Evolutionary conservation across 2,888 invertebrate genomes (phyloP), one percentile per base, ranked within the genome.

Genomic region (Blomia tropicalis): DNA sequence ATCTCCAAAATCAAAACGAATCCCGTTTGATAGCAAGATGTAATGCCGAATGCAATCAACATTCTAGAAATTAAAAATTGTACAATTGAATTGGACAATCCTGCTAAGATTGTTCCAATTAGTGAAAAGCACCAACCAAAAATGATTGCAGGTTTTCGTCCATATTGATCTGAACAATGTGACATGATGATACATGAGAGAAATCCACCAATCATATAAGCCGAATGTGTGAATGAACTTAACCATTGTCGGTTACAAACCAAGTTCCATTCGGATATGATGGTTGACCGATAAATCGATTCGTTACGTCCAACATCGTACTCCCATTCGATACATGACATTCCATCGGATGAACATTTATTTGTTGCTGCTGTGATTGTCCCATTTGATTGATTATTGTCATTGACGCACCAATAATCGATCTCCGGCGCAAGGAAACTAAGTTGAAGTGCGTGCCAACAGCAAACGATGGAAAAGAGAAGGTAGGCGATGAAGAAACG

Each of bases 181-280:
- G 88, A 88, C 27, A 87, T 77, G 0, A 81, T 79, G 0, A 87
- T 80, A 0, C 87, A 86, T 0, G 87, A 87, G 0, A 80, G 76
- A 67, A 88, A 82, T 3, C 86, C 86, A 5, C 88, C 88, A 70
- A 87, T 77, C 88, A 89, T 88, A 73, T 85, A 86, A 72, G 83
- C 80, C 75, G 84, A 84, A 71, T 88, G 87, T 0, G 85, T 83
- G 23, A 85, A 72, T 1, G 87, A 83, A 1, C 85, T 84, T 81
- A 83, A 83, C 87, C 87, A 88, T 66, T 85, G 77, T 64, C 78
- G 76, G 66, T 82, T 80, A 71, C 89, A 89, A 1, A 88, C 84
- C 59, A 87, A 80, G 71, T 83, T 76, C 87, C 87, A 88, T 73
- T 89, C 51, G 51, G 51, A 47, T 7, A 47, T 27, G 51, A 47